Base-by-base conservation (phyloP, 2,113 vertebrate species). In the Pleuronectes platessa region DNA sequence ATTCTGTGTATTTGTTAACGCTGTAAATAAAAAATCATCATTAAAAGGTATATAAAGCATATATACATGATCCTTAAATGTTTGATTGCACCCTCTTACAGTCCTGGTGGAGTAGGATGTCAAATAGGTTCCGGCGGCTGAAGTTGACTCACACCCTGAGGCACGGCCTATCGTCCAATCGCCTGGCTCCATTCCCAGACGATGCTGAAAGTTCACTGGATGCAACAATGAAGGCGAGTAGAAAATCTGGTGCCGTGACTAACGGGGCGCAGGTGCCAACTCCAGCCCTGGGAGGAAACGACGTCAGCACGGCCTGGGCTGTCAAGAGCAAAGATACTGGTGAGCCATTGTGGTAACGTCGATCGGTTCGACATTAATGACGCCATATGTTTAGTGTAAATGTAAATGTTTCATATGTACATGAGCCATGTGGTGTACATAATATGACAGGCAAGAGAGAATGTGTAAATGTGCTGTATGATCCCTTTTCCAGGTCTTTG, bases 81-180 rank as follows among this genome's bases (percentile, higher is more conserved):
- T 75, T 45, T 62, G 37, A 61, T 27, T 56, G 10, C 63, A 11
- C 49, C 15, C 31, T 27, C 4, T 42, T 68, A 54, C 88, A 99
- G 97, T 99, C 98, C 24, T 99, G 98, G 98, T 99, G 98, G 98
- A 99, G 90, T 86, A 95, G 98, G 61, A 99, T 99, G 97, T 99
- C 98, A 58, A 99, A 99, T 89, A 94, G 97, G 31, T 99, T 99
- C 86, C 94, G 98, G 40, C 96, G 96, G 78, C 95, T 99, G 26
- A 99, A 99, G 89, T 15, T 99, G 89, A 98, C 97, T 68, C 96
- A 97, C 85, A 99, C 97, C 0, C 85, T 99, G 81, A 95, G 97
- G 55, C 96, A 98, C 2, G 96, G 97, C 23, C 95, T 99, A 51
- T 95, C 96, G 40, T 89, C 95, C 83, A 96, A 89, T 87, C 97